Percentiles rank a stretch among this genome's conserved stretches.
These are phyloP conservation scores for Calypte anna DNA, from an alignment of 2,113 vertebrate genomes.

Conservation along the genomic window DNA sequence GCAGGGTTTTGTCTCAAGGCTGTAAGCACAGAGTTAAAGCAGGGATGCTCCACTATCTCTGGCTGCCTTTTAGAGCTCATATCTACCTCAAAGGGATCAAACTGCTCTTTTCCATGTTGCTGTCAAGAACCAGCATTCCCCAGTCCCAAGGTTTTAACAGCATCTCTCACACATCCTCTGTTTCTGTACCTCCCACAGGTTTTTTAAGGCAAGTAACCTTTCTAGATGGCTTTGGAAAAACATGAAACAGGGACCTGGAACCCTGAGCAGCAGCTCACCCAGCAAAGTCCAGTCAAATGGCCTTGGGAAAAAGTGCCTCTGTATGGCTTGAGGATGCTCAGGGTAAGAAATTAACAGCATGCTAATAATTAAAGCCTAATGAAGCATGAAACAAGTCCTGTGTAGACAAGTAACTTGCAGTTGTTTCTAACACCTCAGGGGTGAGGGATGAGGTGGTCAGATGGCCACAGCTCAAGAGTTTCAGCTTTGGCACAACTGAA, in stretches of 20 bases:
- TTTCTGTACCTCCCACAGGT: background rate
- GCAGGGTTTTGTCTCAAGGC: background rate
- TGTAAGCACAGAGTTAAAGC: background rate
- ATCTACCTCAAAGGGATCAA: background rate
- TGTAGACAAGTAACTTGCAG: background rate
- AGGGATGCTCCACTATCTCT: too few species aligned
- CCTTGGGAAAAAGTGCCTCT: background rate
- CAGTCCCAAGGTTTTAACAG: background rate
- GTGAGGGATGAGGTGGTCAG: background rate
- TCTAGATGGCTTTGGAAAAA: background rate
- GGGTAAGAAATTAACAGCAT: background rate
- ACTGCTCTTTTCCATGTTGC: background rate
- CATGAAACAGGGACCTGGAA: background rate
- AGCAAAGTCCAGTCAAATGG: background rate
- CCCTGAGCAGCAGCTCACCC: background rate
- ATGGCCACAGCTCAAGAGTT: background rate
- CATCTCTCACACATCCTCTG: background rate
- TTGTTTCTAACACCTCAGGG: background rate
- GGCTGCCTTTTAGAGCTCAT: background rate
- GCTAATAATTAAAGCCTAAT: background rate
- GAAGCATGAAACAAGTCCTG: background rate
- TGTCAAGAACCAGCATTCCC: background rate
- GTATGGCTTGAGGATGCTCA: background rate
- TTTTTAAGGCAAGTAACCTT: background rate
- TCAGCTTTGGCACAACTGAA: background rate